These are phyloP conservation scores for Gambusia yucatana DNA, from an alignment of 2,797 vertebrate species.

Conservation along the genomic window DNA sequence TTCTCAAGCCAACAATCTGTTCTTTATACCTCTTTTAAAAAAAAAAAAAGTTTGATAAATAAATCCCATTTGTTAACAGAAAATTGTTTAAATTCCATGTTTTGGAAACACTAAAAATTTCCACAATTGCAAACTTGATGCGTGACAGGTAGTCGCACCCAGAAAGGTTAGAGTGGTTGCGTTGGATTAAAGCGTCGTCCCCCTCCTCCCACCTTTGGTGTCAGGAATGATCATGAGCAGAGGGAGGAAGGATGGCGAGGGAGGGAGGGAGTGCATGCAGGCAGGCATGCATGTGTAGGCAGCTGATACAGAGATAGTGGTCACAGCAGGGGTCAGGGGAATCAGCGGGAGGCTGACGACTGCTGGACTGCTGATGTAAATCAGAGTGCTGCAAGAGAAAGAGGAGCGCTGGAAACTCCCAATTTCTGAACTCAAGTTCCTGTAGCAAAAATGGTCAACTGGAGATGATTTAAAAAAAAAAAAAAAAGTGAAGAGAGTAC, in stretches of 20 bases:
- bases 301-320: constrained; percentile 75
- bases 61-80: constrained; percentile 25
- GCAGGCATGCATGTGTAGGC: constrained; percentile 58
- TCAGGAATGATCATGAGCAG: constrained; percentile 51
- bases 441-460: constrained; percentile 41
- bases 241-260: constrained; percentile 54
- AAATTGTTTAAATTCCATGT: background rate
- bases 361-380: constrained; percentile 69
- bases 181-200: constrained; percentile 8
- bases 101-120: background rate
- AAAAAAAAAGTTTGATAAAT: constrained; percentile 12
- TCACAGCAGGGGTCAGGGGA: constrained; percentile 50
- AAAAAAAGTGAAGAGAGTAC: background rate
- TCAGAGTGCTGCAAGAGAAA: constrained; percentile 39
- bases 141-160: constrained; percentile 7
- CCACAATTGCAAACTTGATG: constrained; percentile 31
- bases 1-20: background rate
- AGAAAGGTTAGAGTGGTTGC: constrained; percentile 6
- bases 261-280: constrained; percentile 61
- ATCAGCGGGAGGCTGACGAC: constrained; percentile 74
- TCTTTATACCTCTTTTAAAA: no score
- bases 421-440: constrained; percentile 23
- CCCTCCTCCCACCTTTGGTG: constrained; percentile 58
- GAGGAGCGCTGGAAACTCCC: constrained; percentile 16
- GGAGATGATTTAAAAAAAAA: background rate